phyloP scores from a whole-genome alignment of 2,113 vertebrate genomes.

The Tetraodon nigroviridis region DNA sequence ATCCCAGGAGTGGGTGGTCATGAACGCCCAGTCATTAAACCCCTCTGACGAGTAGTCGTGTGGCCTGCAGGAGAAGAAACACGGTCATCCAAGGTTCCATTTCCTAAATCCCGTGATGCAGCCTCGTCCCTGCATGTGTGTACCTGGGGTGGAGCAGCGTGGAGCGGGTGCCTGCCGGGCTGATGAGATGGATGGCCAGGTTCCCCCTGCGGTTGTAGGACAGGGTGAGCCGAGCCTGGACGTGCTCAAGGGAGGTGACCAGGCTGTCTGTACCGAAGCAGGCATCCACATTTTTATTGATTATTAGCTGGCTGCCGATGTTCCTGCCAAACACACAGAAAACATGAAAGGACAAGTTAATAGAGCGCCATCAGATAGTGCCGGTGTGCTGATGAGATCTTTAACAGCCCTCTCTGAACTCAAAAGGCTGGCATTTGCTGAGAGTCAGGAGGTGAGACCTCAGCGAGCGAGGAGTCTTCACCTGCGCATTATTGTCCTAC shows the following conservation, averaged over 20 bases:
- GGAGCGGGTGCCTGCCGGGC: conserved; percentile 91
- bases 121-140: conserved; percentile 5
- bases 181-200: conserved; percentile 89
- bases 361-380: neutral
- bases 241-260: conserved; percentile 86
- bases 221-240: conserved; percentile 87
- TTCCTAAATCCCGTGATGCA: neutral
- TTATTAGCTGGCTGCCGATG: conserved; percentile 84
- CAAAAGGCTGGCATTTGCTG: conserved; percentile 19
- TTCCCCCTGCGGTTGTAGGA: conserved; percentile 95
- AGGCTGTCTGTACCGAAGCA: conserved; percentile 81
- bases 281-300: conserved; percentile 80
- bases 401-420: conserved; percentile 8
- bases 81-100: neutral
- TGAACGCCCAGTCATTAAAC: conserved; percentile 98
- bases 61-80: conserved; percentile 70
- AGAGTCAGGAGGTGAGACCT: conserved; percentile 11
- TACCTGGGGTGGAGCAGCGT: conserved; percentile 91
- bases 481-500: conserved; percentile 52
- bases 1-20: conserved; percentile 97
- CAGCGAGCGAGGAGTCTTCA: conserved; percentile 42
- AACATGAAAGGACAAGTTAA: conserved; percentile 1
- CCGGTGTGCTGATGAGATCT: conserved; percentile 3
- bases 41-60: conserved; percentile 94
- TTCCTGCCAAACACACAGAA: conserved; percentile 72